Conservation (phyloP, 2,113 vertebrate genomes). For the Mystacornis crossleyi region DNA sequence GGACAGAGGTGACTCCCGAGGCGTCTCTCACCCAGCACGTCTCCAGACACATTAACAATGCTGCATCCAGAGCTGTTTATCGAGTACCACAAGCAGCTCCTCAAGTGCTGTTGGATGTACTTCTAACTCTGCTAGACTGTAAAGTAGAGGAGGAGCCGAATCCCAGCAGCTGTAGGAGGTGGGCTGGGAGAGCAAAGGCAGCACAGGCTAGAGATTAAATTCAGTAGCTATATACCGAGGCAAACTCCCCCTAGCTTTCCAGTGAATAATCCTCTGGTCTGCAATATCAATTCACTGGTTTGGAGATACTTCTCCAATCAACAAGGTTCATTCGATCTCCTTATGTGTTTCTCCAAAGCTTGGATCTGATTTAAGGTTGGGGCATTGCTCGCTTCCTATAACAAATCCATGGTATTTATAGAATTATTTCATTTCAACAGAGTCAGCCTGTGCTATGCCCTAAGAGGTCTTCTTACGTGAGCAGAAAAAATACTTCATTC, state of each 20-base stretch:
- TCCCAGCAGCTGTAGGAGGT: neutral
- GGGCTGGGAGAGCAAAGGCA: neutral
- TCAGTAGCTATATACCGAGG: neutral
- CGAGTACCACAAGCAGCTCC: neutral
- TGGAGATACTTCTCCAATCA: neutral
- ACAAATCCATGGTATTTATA: neutral
- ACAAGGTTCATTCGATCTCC: neutral
- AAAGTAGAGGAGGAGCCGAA: neutral
- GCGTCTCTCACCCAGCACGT: fast-evolving
- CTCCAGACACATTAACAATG: neutral
- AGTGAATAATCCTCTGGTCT: neutral
- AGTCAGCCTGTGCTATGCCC: neutral
- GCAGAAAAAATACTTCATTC: neutral
- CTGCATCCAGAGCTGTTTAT: neutral
- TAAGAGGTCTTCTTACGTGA: neutral
- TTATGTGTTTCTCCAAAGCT: neutral
- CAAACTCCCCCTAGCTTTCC: neutral
- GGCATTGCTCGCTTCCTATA: neutral
- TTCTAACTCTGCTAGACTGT: neutral
- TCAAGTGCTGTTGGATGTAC: neutral
- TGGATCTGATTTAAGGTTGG: neutral
- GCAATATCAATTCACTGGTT: neutral
- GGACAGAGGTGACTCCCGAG: neutral
- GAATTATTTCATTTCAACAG: neutral
- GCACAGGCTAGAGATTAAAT: neutral